Conservation (phyloP, 2,113 vertebrate species). For the Typhlomys cinereus region DNA sequence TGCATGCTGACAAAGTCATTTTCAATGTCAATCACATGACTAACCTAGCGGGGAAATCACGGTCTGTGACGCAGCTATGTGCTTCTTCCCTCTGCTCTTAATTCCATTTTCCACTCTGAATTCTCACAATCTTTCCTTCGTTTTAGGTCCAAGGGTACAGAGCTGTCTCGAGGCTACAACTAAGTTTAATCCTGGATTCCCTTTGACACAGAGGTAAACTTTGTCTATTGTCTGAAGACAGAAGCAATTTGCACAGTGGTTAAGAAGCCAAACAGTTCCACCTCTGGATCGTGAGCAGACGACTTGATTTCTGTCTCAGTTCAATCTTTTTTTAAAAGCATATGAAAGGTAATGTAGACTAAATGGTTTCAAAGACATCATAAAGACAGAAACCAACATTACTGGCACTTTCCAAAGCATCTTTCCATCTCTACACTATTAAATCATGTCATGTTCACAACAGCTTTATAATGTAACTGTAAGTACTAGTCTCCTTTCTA, state of each 20-base stretch:
- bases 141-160: background rate
- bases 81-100: background rate
- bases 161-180: background rate
- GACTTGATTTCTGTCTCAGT: background rate
- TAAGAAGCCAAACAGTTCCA: background rate
- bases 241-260: background rate
- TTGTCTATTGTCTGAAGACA: background rate
- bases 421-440: background rate
- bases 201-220: background rate
- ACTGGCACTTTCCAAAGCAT: background rate
- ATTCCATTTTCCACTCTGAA: background rate
- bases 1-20: background rate
- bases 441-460: background rate
- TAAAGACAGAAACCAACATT: background rate
- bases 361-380: background rate
- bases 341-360: background rate
- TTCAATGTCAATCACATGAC: background rate
- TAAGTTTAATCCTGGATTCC: background rate
- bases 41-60: background rate
- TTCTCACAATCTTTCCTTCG: background rate
- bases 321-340: slow-evolving; percentile 1
- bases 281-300: background rate
- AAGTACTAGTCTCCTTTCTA: background rate
- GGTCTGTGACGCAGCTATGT: background rate
- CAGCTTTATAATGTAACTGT: background rate